Evolutionary conservation across 2,113 vertebrate species (phyloP).

Genomic region (Scomber scombrus): DNA sequence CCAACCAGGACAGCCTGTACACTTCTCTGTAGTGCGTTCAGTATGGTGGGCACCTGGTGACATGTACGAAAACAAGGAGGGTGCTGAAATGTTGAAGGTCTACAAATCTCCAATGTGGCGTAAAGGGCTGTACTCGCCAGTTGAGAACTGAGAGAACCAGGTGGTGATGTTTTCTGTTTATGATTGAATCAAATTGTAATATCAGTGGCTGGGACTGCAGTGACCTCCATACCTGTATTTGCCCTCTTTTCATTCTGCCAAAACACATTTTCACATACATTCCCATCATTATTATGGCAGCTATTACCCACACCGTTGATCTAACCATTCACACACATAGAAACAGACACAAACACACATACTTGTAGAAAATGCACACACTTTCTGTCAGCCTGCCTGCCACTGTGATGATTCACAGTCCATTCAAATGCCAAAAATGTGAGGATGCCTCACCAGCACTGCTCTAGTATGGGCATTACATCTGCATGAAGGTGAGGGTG

Average conservation of each 20-base stretch:
- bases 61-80: conserved; percentile 3
- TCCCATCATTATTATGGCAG: conserved; percentile 21
- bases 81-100: neutral
- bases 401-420: conserved; percentile 53
- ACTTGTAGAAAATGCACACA: neutral
- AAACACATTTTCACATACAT: conserved; percentile 34
- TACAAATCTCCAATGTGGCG: conserved; percentile 3
- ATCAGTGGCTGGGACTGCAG: neutral
- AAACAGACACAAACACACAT: conserved; percentile 9
- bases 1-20: conserved; percentile 98
- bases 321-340: conserved; percentile 27
- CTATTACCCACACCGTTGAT: conserved; percentile 26
- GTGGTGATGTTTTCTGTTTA: neutral
- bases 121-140: neutral
- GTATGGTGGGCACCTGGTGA: conserved; percentile 94
- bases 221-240: neutral
- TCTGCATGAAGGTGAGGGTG: neutral
- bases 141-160: neutral
- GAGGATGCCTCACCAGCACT: neutral
- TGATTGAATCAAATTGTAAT: conserved; percentile 2
- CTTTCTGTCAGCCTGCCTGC: conserved; percentile 22
- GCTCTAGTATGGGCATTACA: neutral
- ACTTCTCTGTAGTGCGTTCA: conserved; percentile 96
- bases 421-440: conserved; percentile 29
- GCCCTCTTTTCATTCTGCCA: conserved; percentile 7